Conservation (phyloP, 2,797 vertebrate species). For the Thalassophryne amazonica region DNA sequence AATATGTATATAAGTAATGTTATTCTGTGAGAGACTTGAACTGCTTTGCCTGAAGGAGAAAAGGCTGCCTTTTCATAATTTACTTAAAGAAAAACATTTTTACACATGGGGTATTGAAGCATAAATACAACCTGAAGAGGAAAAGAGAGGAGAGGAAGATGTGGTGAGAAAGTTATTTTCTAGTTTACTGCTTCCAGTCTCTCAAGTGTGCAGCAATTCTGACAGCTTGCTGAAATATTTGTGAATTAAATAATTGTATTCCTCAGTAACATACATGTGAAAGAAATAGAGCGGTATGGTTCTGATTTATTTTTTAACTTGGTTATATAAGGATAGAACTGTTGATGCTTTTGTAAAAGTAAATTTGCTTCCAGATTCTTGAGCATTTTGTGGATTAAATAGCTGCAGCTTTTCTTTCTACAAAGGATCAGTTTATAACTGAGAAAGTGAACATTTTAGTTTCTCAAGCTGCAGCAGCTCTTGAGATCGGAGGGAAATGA, state of each 20-base stretch:
- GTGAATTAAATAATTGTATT: conserved; percentile 57
- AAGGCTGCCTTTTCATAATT: conserved; percentile 78
- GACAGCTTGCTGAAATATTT: too few relatives aligned
- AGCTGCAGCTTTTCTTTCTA: neutral
- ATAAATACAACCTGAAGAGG: conserved; percentile 38
- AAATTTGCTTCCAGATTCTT: conserved; percentile 38
- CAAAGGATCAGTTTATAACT: too few relatives aligned
- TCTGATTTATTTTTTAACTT: conserved; percentile 52
- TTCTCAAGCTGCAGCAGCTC: too few relatives aligned
- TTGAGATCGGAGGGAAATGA: neutral
- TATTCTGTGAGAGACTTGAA: conserved; percentile 75
- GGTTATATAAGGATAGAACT: conserved; percentile 43
- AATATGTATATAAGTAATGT: conserved; percentile 53
- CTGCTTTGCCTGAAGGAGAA: conserved; percentile 68
- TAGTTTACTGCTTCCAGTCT: conserved; percentile 50
- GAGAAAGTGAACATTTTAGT: too few relatives aligned
- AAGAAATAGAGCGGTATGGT: conserved; percentile 24
- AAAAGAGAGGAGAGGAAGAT: conserved; percentile 56
- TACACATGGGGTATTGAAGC: conserved; percentile 52
- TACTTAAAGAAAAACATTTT: conserved; percentile 66
- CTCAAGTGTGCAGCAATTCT: too few relatives aligned
- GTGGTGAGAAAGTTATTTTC: conserved; percentile 35
- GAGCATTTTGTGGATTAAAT: neutral
- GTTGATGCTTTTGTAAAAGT: conserved; percentile 57
- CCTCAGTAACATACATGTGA: conserved; percentile 50